Evolutionary conservation across 1,140 invertebrate genomes (phyloP).

Genomic region (Hycleus cichorii): DNA sequence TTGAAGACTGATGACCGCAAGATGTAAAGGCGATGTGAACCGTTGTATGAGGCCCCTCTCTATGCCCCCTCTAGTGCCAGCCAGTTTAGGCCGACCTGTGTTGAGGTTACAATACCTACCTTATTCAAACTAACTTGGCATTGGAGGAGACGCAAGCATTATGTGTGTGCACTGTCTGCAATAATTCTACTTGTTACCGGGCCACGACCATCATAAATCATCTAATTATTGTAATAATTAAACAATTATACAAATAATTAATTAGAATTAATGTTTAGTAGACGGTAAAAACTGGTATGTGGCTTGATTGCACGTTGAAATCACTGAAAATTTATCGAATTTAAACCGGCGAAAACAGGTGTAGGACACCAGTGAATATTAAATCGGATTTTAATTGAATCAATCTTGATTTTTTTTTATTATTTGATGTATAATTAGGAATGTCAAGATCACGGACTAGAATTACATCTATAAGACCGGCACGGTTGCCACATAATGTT

Average conservation of each 20-base stretch:
- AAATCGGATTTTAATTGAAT: neutral
- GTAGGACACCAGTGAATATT: neutral
- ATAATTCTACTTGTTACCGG: neutral
- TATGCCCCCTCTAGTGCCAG: constrained; percentile 10
- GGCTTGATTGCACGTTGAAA: neutral
- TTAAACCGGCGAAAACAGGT: neutral
- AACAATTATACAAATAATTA: neutral
- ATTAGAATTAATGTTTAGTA: neutral
- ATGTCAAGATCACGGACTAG: constrained; percentile 37
- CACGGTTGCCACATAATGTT: constrained; percentile 17
- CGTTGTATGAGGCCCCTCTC: constrained; percentile 34
- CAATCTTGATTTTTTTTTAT: neutral
- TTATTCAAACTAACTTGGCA: constrained; percentile 31
- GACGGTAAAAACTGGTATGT: neutral
- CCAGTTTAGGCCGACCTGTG: constrained; percentile 28
- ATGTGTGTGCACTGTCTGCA: neutral
- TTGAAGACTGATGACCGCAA: constrained; percentile 39
- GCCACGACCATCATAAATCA: neutral
- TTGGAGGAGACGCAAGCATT: constrained; percentile 4
- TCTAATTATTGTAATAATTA: neutral
- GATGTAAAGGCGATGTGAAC: constrained; percentile 33
- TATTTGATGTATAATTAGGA: constrained; percentile 9
- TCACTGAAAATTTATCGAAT: neutral
- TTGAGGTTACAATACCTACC: constrained; percentile 26
- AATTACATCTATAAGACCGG: neutral